phyloP scores from a whole-genome alignment of 37 sponge, comb jelly and placozoan species.

The Mnemiopsis leidyi region DNA sequence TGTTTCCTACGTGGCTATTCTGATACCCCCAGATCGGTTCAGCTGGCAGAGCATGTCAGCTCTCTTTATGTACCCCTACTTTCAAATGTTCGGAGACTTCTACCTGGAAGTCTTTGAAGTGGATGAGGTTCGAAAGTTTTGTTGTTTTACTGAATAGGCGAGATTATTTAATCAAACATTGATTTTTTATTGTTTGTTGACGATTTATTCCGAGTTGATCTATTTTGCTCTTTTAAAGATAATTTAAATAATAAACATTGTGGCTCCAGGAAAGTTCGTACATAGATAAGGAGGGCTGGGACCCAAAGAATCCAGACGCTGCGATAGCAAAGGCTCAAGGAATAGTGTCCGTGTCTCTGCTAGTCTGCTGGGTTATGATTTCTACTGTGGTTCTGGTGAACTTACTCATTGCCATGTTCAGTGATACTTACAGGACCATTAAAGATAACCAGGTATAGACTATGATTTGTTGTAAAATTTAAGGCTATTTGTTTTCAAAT shows the following conservation, averaged over 20 bases:
- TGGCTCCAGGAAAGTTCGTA: slow-evolving; percentile 19
- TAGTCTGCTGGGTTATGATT: slow-evolving; percentile 37
- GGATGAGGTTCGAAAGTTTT: neutral
- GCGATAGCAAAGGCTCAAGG: neutral
- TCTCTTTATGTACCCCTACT: slow-evolving; percentile 40
- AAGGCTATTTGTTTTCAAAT: too few species aligned
- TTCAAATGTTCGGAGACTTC: slow-evolving; percentile 55
- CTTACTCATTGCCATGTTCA: slow-evolving; percentile 50
- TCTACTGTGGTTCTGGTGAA: slow-evolving; percentile 30
- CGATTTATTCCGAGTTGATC: too few species aligned
- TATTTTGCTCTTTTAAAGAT: too few species aligned
- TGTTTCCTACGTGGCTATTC: neutral
- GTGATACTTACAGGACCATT: slow-evolving; percentile 16
- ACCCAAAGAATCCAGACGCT: neutral
- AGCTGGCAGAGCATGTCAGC: slow-evolving; percentile 12
- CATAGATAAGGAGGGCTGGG: neutral
- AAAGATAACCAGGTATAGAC: slow-evolving; percentile 41
- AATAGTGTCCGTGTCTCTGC: neutral
- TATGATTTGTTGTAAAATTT: too few species aligned
- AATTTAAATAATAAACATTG: too few species aligned
- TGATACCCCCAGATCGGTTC: slow-evolving; percentile 11
- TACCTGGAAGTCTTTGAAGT: slow-evolving; percentile 10
- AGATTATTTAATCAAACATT: neutral
- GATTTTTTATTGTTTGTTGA: neutral
- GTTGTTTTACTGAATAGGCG: neutral